Evolutionary conservation across 2,888 invertebrate species (phyloP), one percentile per base, ranked within the genome.

Genomic region (Hydraecia micacea): DNA sequence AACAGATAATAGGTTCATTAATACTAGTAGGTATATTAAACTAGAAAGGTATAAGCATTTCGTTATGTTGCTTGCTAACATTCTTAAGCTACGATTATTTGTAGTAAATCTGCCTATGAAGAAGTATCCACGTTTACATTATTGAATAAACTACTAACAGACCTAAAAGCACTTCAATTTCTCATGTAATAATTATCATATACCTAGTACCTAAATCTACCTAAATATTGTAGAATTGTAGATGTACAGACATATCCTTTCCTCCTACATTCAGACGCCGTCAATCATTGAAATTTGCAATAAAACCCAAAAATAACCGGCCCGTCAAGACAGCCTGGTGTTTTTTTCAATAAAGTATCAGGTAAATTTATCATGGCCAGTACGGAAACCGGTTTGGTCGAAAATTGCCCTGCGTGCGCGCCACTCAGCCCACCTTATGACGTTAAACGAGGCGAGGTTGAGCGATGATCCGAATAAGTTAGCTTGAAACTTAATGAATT

Each of bases 341-440:
- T 87, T 89, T 89, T 81, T 87, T 84, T 79, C 78, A 72, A 75
- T 81, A 76, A 80, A 78, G 66, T 75, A 72, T 81, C 90, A 89
- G 91, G 91, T 91, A 91, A 88, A 87, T 87, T 79, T 77, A 87
- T 84, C 87, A 81, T 73, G 80, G 74, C 63, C 80, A 52, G 70
- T 60, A 42, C 49, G 70, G 73, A 66, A 90, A 92, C 92, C 91
- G 92, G 92, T 92, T 92, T 81, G 63, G 77, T 86, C 87, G 88
- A 89, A 91, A 90, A 91, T 89, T 88, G 82, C 81, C 78, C 77
- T 65, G 84, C 73, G 84, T 77, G 75, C 13, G 81, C 79, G 77
- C 49, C 39, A 39, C 74, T 68, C 60, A 67, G 62, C 75, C 78
- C 75, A 75, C 78, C 75, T 36, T 63, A 73, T 70, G 78, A 78